These are phyloP conservation scores for Murina feae DNA, from an alignment of 2,113 vertebrate genomes.

Conservation along the genomic window DNA sequence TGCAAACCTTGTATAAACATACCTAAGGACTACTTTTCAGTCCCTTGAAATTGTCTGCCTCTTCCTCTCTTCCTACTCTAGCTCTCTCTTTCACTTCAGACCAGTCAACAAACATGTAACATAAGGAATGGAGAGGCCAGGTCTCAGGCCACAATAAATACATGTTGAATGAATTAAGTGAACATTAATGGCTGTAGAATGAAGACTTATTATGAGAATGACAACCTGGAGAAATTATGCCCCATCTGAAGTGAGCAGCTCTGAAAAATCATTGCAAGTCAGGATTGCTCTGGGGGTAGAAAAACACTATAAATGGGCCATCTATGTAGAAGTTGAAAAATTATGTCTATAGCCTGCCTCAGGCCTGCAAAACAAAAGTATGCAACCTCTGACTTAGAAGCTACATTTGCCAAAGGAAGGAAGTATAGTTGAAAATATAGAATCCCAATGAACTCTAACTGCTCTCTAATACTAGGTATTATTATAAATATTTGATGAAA, in stretches of 20 bases:
- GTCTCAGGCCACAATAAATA: background rate
- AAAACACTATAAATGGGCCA: background rate
- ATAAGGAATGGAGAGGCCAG: background rate
- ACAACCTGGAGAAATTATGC: background rate
- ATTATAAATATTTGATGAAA: background rate
- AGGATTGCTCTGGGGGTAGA: background rate
- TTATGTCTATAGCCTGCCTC: background rate
- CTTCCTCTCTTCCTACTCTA: background rate
- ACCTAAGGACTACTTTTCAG: background rate
- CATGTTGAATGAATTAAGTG: background rate
- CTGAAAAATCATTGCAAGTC: background rate
- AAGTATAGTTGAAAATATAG: background rate
- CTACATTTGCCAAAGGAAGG: background rate
- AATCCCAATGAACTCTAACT: background rate
- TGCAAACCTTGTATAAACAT: background rate
- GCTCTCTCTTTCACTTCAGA: background rate
- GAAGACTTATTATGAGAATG: background rate
- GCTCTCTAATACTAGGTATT: background rate
- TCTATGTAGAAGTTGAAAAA: background rate
- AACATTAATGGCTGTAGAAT: background rate
- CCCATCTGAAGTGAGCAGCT: background rate
- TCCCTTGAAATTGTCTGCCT: background rate
- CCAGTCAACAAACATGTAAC: background rate
- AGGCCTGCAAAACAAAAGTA: background rate
- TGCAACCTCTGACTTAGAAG: background rate